A percentile compares a stretch with the other conserved stretches of the same genome.
Evolutionary conservation across 2,888 invertebrate species (phyloP).

Genomic region (Dioctria linearis): DNA sequence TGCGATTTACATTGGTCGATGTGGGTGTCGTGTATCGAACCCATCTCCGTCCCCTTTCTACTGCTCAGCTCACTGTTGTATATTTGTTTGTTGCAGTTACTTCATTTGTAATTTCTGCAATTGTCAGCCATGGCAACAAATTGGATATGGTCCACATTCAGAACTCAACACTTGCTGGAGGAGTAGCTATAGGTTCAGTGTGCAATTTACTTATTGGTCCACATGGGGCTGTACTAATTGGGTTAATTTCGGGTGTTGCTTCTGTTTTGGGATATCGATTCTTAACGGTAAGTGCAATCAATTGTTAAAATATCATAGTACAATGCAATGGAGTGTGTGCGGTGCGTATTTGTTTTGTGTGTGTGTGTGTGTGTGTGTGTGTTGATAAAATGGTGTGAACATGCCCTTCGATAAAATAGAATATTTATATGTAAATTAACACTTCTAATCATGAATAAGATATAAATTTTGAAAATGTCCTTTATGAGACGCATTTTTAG

Average conservation of each 20-base stretch:
- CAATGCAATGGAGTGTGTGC: too few relatives aligned
- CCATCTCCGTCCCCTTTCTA: neutral
- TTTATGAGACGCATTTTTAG: too few relatives aligned
- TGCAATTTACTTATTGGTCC: constrained; percentile 88
- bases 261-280: constrained; percentile 87
- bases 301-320: neutral
- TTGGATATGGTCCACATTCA: constrained; percentile 95
- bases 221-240: constrained; percentile 86
- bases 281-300: constrained; percentile 76
- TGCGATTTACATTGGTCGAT: constrained; percentile 31
- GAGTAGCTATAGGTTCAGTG: constrained; percentile 91
- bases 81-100: constrained; percentile 73
- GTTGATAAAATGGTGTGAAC: too few relatives aligned
- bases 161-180: constrained; percentile 94
- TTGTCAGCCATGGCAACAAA: constrained; percentile 81
- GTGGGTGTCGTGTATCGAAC: constrained; percentile 25
- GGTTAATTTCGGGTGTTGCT: constrained; percentile 82
- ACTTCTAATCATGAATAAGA: too few relatives aligned
- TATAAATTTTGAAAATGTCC: too few relatives aligned
- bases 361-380: too few relatives aligned
- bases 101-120: constrained; percentile 86
- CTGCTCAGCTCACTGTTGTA: too few relatives aligned
- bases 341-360: too few relatives aligned
- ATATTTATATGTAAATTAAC: too few relatives aligned
- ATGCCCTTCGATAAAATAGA: too few relatives aligned